Base-by-base conservation (phyloP, 2,113 vertebrate species). In the Rhinoderma darwinii region DNA sequence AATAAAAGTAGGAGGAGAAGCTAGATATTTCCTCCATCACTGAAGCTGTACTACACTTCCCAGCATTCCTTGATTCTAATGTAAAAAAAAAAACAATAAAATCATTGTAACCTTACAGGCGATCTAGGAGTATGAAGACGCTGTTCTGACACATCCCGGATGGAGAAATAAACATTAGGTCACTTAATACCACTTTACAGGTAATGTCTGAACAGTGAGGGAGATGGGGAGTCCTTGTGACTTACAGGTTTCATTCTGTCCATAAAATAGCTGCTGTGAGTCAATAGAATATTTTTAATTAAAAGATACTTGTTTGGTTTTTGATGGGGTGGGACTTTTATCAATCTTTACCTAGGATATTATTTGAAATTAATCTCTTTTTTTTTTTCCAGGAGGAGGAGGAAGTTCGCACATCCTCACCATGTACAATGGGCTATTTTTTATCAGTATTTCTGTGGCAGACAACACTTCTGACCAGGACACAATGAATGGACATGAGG, bases 391-490 rank as follows among this genome's bases (percentile, higher is more conserved):
- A 72, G 68, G 37, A 44, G 50, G 47, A 78, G 47, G 32, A 32
- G 2, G 30, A 32, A 37, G 15, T 10, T 3, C 56, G 6, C 39
- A 43, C 14, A 39, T 9, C 30, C 3, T 39, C n/a, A 37, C 14
- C 35, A 43, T 89, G 50, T 63, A 43, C 79, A 84, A 88, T 88
- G 90, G 63, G 12, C 37, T 30, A n/a, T 18, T 22, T 85, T 66
- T 63, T 88, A 88, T 51, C 81, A 89, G 89, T 82, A 79, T 74
- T 30, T 68, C 47, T 56, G 18, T 18, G 84, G 77, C 0, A 0
- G 37, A 88, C 88, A 32, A 47, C 90, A 84, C 25, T 22, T 25
- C 86, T 17, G 79, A 14, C 18, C 22, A 27, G 4, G 68, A 41
- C 35, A 44, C 50, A 37, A 82, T 75, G 85, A 37, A 47, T 10